Evolutionary conservation across 30 jellyfish, hydroid and myxozoan genomes (phyloP), one percentile per base, ranked within the genome.

Genomic region (Sanderia malayensis): DNA sequence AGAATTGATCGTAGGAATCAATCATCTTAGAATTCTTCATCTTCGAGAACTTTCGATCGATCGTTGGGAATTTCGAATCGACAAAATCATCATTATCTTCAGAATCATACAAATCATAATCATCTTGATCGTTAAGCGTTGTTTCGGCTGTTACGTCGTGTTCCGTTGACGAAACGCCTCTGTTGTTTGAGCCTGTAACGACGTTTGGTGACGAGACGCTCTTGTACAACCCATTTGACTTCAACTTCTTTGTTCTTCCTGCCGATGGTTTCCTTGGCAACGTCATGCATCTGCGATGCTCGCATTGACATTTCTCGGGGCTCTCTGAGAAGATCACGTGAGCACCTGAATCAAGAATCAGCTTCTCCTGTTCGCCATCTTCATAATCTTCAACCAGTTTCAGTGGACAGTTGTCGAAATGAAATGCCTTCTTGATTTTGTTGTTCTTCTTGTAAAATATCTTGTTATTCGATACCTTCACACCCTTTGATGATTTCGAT

Each of bases 1-100:
- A 92, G 60, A 92, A 92, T 68, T 92, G 98, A 59, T 92, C 98
- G 53, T 82, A 92, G 34, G 98, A 92, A 68, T 92, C 98, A 47
- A 86, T 85, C 89, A 92, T 86, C 66, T 85, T 84, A 1, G 93
- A 34, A 22, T 89, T 81, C 76, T 92, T 92, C 86, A 92, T 78
- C 46, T 96, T 57, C 31, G 90, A 64, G 60, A 61, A 78, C 44
- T 67, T 69, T n/a, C 82, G 84, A 64, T 79, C 83, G 47, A 70
- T 70, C 49, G 83, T 80, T 46, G 92, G 92, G 45, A 66, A 45
- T 29, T 74, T 89, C 1, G 87, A 80, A 25, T 89, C 95, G 4
- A 73, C 95, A 71, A 92, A 66, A 46, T 61, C 94, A 58, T 85
- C 98, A n/a, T n/a, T n/a, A 47, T 79, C 92, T 52, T 92, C 98